Conservation (phyloP, 2,797 vertebrate species). For the Oryzias sinensis region DNA sequence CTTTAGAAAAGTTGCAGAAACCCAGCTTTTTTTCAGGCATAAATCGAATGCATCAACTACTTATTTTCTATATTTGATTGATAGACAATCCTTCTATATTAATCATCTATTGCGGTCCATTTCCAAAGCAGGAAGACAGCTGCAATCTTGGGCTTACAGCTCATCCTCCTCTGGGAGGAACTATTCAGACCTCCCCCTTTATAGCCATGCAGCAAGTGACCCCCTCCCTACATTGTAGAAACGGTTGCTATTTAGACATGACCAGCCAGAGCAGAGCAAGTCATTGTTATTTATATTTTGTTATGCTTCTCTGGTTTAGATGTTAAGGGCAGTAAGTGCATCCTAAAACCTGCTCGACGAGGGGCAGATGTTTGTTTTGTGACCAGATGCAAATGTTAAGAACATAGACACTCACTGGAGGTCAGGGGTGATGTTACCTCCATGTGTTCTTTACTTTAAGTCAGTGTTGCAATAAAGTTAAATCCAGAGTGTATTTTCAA, state of each 20-base stretch:
- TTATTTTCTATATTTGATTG: neutral
- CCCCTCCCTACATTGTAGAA: constrained; percentile 56
- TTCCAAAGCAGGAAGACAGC: constrained; percentile 27
- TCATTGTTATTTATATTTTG: constrained; percentile 74
- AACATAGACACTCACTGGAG: constrained; percentile 51
- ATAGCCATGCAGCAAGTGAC: constrained; percentile 66
- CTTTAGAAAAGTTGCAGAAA: neutral
- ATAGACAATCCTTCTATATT: constrained; percentile 17
- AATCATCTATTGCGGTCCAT: constrained; percentile 6
- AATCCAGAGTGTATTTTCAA: constrained; percentile 46
- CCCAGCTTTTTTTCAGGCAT: neutral
- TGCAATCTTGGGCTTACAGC: constrained; percentile 43
- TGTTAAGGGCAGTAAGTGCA: constrained; percentile 27
- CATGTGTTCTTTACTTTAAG: constrained; percentile 58
- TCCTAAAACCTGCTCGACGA: constrained; percentile 28
- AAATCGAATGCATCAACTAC: neutral
- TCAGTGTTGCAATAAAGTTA: constrained; percentile 32
- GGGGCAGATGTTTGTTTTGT: constrained; percentile 39
- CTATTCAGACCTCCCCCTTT: constrained; percentile 33
- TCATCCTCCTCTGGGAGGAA: constrained; percentile 40
- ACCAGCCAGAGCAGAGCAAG: constrained; percentile 43
- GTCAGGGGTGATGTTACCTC: constrained; percentile 23
- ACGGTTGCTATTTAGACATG: constrained; percentile 74
- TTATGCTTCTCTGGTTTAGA: constrained; percentile 46
- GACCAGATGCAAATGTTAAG: constrained; percentile 40